Evolutionary conservation across 2,888 invertebrate species (phyloP).

Genomic region (Stenodema calcarata): DNA sequence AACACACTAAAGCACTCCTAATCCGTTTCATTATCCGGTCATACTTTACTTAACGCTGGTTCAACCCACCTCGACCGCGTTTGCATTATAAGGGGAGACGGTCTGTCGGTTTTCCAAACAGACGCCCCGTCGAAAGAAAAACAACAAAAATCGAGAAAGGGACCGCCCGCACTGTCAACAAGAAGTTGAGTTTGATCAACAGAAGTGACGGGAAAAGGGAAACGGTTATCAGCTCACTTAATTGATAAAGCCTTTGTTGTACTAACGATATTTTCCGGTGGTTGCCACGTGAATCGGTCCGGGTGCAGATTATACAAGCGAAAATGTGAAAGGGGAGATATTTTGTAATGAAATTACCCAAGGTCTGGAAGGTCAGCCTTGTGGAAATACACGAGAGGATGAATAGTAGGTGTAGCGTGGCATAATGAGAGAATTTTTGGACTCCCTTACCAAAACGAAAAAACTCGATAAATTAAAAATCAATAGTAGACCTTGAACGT

Average conservation of each 20-base stretch:
- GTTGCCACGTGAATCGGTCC: not conserved
- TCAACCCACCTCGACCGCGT: not conserved
- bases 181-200: slow-evolving; percentile 11
- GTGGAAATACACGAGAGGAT: too few species aligned
- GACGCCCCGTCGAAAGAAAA: not conserved
- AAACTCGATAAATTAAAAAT: too few species aligned
- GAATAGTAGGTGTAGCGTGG: too few species aligned
- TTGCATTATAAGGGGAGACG: not conserved
- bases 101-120: not conserved
- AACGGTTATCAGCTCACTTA: not conserved
- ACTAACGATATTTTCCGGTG: not conserved
- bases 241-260: not conserved
- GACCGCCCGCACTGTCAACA: not conserved
- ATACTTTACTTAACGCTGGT: slow-evolving; percentile 33
- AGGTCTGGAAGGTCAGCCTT: too few species aligned
- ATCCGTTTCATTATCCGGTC: slow-evolving; percentile 39
- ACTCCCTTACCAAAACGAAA: too few species aligned
- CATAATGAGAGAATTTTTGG: too few species aligned
- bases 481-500: too few species aligned
- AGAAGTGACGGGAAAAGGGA: not conserved
- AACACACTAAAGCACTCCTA: slow-evolving; percentile 39
- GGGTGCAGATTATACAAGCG: not conserved
- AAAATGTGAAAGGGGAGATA: too few species aligned
- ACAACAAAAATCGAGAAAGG: not conserved
- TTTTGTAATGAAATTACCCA: too few species aligned